Evolutionary conservation across 2,797 vertebrate genomes (phyloP).

Genomic region (Tamandua tetradactyla): DNA sequence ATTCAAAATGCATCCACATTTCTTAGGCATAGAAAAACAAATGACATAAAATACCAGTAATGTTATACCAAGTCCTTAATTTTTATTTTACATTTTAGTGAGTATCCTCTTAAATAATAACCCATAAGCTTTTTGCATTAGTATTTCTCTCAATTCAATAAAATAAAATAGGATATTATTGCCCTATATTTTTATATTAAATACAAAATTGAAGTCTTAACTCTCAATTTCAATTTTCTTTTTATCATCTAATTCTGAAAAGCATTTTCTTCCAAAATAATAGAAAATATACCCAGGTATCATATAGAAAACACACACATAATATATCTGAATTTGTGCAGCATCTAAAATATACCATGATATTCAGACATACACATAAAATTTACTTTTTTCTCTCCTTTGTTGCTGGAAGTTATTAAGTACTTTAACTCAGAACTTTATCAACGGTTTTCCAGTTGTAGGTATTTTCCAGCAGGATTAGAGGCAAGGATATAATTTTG

Average conservation of each 20-base stretch:
- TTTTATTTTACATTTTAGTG: slow-evolving; percentile 13
- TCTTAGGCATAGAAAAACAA: neutral
- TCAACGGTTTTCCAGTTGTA: slow-evolving; percentile 51
- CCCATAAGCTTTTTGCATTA: neutral
- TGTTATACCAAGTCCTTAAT: neutral
- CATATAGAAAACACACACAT: slow-evolving; percentile 1
- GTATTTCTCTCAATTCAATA: neutral
- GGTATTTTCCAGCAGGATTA: slow-evolving; percentile 18
- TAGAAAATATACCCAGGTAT: neutral
- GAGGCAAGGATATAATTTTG: slow-evolving; percentile 57
- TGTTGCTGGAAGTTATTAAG: slow-evolving; percentile 68
- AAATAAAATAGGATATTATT: slow-evolving; percentile 19
- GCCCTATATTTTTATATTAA: neutral
- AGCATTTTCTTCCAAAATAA: slow-evolving; percentile 34
- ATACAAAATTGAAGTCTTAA: slow-evolving; percentile 3
- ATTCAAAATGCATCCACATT: neutral
- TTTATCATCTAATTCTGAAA: neutral
- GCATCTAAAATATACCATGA: slow-evolving; percentile 3
- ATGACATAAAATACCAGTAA: neutral
- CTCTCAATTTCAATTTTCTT: neutral
- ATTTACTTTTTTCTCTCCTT: slow-evolving; percentile 56
- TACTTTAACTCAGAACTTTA: slow-evolving; percentile 51
- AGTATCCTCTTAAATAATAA: slow-evolving; percentile 31
- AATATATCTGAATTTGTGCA: neutral
- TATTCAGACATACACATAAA: slow-evolving; percentile 59